Conservation (phyloP, 2,113 vertebrate species). For the Suricata suricatta region DNA sequence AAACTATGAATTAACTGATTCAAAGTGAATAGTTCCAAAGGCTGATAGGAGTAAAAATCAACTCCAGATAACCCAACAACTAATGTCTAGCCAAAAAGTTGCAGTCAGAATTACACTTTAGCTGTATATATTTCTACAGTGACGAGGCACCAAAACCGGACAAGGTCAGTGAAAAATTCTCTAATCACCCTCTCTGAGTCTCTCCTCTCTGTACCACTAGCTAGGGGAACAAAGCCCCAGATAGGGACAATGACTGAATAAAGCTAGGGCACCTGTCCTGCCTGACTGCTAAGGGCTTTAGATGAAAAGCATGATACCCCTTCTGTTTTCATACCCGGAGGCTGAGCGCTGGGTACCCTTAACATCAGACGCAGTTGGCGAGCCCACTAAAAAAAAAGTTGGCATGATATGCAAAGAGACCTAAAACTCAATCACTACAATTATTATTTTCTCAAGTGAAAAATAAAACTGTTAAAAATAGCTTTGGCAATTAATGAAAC, state of each 20-base stretch:
- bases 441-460: slow-evolving; percentile 9
- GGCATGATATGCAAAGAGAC: not conserved
- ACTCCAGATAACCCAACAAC: too few species aligned
- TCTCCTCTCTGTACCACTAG: not conserved
- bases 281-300: not conserved
- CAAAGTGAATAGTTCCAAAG: not conserved
- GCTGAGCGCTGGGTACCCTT: fast-evolving
- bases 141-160: not conserved
- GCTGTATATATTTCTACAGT: not conserved
- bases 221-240: not conserved
- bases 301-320: not conserved
- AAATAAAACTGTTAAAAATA: not conserved
- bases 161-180: too few species aligned
- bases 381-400: not conserved
- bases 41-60: not conserved
- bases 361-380: not conserved
- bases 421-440: not conserved
- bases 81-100: not conserved
- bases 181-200: not conserved
- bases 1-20: not conserved
- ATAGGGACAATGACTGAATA: too few species aligned
- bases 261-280: not conserved
- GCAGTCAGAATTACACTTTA: not conserved
- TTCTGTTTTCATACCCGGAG: not conserved
- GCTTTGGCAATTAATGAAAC: not conserved